Conservation (phyloP, 2,797 vertebrate genomes). For the Champsocephalus gunnari region DNA sequence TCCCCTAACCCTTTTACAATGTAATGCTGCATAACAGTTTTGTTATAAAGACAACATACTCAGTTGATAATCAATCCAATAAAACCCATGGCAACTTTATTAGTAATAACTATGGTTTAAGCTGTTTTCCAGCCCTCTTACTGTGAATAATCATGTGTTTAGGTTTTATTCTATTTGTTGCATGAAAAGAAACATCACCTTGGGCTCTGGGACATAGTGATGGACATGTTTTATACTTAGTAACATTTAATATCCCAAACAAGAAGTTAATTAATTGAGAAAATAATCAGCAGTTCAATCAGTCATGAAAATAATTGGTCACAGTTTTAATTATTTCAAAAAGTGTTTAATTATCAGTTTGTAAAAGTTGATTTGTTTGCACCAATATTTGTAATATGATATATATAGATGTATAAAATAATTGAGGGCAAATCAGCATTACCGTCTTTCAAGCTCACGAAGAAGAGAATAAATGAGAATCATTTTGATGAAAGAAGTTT, state of each 20-base stretch:
- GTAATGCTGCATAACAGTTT: not conserved
- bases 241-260: not conserved
- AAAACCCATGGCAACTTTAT: not conserved
- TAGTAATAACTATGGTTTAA: not conserved
- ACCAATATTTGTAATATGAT: not conserved
- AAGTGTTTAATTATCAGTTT: not conserved
- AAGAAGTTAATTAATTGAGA: not conserved
- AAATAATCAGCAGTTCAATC: not conserved
- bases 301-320: not conserved
- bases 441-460: not conserved
- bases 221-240: too few relatives aligned
- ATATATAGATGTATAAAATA: not conserved
- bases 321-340: not conserved
- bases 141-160: not conserved
- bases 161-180: too few relatives aligned
- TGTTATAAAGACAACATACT: not conserved
- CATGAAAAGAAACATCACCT: too few relatives aligned
- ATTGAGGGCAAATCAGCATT: not conserved
- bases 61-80: not conserved
- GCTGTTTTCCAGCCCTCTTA: not conserved
- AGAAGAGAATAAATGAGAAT: conserved; percentile 16
- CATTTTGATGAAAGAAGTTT: conserved; percentile 35
- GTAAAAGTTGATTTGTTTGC: not conserved
- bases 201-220: too few relatives aligned
- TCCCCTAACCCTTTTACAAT: too few relatives aligned